phyloP scores from a whole-genome alignment of 2,888 invertebrate genomes.

The Mesorhabditis spiculigera region DNA sequence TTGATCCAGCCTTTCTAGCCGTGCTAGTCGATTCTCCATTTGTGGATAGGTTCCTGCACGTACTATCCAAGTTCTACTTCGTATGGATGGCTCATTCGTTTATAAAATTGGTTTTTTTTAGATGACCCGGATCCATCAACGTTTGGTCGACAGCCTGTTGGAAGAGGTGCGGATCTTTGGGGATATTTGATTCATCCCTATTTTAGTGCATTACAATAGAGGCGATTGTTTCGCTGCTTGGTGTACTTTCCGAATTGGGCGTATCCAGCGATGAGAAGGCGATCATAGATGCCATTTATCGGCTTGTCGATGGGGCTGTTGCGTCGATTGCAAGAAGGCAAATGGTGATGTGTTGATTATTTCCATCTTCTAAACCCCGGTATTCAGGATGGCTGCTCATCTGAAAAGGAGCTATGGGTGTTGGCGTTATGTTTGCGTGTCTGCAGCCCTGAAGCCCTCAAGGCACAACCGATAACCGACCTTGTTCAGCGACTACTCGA shows the following conservation, averaged over 20 bases:
- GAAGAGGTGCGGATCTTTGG: neutral
- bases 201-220: neutral
- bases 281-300: neutral
- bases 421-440: slow-evolving; percentile 1
- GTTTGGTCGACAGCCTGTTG: neutral
- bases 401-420: neutral
- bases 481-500: neutral
- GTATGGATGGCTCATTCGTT: neutral
- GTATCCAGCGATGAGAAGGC: neutral
- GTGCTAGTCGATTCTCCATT: neutral
- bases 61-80: neutral
- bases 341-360: neutral
- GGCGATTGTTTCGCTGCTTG: neutral
- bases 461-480: neutral
- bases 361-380: neutral
- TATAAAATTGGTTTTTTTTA: neutral
- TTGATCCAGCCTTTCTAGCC: neutral
- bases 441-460: neutral
- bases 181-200: neutral
- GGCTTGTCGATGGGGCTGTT: neutral
- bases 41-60: neutral
- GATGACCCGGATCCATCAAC: neutral
- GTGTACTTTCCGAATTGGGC: neutral
- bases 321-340: neutral
- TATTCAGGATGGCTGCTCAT: neutral